Conservation (phyloP, 1,140 invertebrate genomes). For the Tenebrio molitor region DNA sequence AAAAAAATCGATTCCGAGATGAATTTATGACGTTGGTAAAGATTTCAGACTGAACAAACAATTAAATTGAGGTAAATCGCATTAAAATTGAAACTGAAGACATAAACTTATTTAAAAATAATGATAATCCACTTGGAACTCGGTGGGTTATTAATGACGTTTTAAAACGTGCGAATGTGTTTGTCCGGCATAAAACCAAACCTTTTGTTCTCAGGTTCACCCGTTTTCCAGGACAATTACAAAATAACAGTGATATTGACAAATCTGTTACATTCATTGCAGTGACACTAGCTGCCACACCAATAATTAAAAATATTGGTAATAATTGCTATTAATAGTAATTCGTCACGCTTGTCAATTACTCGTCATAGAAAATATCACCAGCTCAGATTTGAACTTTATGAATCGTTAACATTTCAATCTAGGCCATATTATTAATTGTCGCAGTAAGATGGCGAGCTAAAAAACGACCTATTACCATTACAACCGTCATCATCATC, state of each 20-base stretch:
- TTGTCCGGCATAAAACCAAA: too few species aligned
- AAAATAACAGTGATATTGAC: background rate
- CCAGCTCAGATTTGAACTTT: background rate
- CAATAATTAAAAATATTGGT: background rate
- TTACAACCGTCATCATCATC: conserved; percentile 28
- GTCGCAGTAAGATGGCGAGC: conserved; percentile 7
- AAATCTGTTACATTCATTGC: background rate
- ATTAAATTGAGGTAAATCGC: too few species aligned
- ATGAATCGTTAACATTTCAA: background rate
- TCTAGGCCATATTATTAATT: conserved; percentile 6
- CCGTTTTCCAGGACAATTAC: too few species aligned
- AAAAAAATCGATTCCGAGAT: conserved; percentile 26
- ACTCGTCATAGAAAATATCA: background rate
- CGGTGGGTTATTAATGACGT: too few species aligned
- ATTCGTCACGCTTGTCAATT: background rate
- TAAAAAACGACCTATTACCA: conserved; percentile 24
- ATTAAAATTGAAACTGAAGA: too few species aligned
- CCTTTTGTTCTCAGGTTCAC: too few species aligned
- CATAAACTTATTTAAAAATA: too few species aligned
- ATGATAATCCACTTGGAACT: too few species aligned
- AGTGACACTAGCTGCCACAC: background rate
- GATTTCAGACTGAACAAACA: too few species aligned
- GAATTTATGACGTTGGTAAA: conserved; percentile 24
- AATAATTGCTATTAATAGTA: background rate
- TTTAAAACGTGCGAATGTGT: too few species aligned